phyloP scores from a whole-genome alignment of 2,113 vertebrate species.

The Typhlomys cinereus region DNA sequence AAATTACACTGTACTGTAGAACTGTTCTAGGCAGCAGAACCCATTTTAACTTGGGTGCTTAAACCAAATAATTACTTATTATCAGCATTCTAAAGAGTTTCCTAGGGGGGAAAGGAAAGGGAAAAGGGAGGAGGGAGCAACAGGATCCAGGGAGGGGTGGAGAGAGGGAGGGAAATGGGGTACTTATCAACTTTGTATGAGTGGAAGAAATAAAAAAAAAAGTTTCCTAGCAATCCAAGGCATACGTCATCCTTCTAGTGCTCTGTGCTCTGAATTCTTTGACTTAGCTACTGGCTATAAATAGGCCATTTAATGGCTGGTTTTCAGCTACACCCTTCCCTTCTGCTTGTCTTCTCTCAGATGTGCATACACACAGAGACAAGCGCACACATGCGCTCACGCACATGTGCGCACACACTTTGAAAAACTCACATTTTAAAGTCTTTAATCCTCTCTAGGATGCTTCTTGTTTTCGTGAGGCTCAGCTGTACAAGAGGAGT shows the following conservation, averaged over 20 bases:
- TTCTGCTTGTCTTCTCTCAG: conserved; percentile 82
- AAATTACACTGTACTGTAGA: not conserved
- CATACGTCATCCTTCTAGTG: conserved; percentile 68
- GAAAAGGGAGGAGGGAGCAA: too few species aligned
- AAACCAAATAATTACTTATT: conserved; percentile 47
- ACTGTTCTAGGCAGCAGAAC: conserved; percentile 36
- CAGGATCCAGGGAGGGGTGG: too few species aligned
- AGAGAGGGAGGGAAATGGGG: too few species aligned
- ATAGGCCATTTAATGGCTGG: conserved; percentile 54
- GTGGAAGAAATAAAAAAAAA: too few species aligned
- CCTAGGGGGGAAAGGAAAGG: too few species aligned
- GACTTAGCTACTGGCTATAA: conserved; percentile 61
- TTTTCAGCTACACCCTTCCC: conserved; percentile 83
- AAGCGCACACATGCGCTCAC: conserved; percentile 85
- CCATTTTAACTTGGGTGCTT: conserved; percentile 44
- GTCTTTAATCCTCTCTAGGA: not conserved
- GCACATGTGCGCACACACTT: conserved; percentile 70
- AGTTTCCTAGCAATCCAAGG: conserved; percentile 55
- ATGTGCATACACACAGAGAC: not conserved
- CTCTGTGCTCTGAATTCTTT: conserved; percentile 63
- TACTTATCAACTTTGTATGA: too few species aligned
- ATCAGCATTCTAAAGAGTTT: conserved; percentile 53
- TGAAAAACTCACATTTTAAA: not conserved
- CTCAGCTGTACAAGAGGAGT: not conserved
- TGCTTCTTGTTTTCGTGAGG: not conserved